phyloP scores from a whole-genome alignment of 1,140 invertebrate genomes.

The Brachionus sp. region DNA sequence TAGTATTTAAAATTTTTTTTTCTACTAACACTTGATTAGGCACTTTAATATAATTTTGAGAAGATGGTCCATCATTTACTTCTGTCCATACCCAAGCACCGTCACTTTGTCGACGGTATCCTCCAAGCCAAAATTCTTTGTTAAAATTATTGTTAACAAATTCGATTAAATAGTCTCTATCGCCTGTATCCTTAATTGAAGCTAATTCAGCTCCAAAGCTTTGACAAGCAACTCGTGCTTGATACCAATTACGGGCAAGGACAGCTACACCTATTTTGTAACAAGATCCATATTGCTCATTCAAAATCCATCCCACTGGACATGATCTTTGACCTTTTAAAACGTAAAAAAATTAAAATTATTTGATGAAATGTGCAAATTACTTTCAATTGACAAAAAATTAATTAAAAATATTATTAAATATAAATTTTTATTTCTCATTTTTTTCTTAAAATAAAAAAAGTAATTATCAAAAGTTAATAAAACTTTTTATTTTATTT shows the following conservation, averaged over 20 bases:
- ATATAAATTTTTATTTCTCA: neutral
- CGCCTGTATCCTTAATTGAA: constrained; percentile 31
- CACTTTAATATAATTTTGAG: constrained; percentile 27
- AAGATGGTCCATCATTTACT: constrained; percentile 20
- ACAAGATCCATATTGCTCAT: constrained; percentile 13
- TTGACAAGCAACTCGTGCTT: constrained; percentile 34
- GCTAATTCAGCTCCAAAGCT: constrained; percentile 24
- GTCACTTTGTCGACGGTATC: neutral
- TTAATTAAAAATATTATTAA: neutral
- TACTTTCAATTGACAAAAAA: neutral
- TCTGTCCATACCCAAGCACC: constrained; percentile 29
- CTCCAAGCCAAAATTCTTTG: constrained; percentile 35
- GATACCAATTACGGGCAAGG: constrained; percentile 37
- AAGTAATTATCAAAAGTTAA: too few species aligned
- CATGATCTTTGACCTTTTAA: constrained; percentile 32
- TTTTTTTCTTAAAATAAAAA: neutral
- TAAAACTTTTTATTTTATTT: neutral
- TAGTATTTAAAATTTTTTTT: neutral
- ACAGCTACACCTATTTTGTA: constrained; percentile 14
- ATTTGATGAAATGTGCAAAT: neutral
- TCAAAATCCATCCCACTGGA: constrained; percentile 40
- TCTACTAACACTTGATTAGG: constrained; percentile 3
- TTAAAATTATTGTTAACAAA: constrained; percentile 20
- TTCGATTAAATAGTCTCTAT: constrained; percentile 12
- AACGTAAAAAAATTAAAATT: neutral